Percentiles rank a stretch among this genome's conserved stretches.
phyloP scores from a whole-genome alignment of 2,797 vertebrate species.

The Melopsittacus undulatus region DNA sequence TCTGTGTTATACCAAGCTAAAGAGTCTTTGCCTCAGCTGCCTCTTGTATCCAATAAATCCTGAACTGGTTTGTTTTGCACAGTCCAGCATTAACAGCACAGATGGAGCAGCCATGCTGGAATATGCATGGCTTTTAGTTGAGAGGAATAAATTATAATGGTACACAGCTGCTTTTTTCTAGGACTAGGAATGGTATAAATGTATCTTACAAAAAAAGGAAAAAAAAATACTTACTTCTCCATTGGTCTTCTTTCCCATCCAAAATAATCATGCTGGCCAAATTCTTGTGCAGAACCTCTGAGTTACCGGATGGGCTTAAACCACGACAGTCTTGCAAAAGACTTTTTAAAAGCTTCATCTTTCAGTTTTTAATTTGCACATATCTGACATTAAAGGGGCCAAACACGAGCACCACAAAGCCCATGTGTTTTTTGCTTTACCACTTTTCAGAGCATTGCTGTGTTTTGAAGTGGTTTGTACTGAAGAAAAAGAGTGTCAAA shows the following conservation, averaged over 20 bases:
- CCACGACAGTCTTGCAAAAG: background rate
- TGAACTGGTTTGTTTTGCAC: background rate
- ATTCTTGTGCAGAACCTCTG: background rate
- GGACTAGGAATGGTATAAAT: background rate
- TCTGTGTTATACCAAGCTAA: background rate
- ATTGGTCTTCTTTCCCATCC: background rate
- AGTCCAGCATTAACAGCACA: slow-evolving; percentile 30
- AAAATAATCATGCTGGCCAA: background rate
- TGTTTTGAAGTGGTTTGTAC: slow-evolving; percentile 6
- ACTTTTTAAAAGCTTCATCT: background rate
- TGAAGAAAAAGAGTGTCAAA: background rate
- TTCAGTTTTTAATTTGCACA: background rate
- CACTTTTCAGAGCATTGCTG: background rate
- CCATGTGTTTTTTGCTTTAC: background rate
- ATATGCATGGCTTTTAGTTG: background rate
- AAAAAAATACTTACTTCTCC: background rate
- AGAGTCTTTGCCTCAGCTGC: background rate
- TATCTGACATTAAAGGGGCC: background rate
- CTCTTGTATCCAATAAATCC: background rate
- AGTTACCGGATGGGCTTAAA: background rate
- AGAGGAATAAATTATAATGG: slow-evolving; percentile 18
- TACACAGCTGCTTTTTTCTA: background rate
- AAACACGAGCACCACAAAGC: background rate
- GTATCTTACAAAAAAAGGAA: background rate
- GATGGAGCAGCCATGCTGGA: slow-evolving; percentile 5